A percentile compares a stretch with the other conserved stretches of the same genome.
These are phyloP conservation scores for Epizoanthus rinbou DNA, from an alignment of 92 coral and sea anemone species.

Conservation along the genomic window DNA sequence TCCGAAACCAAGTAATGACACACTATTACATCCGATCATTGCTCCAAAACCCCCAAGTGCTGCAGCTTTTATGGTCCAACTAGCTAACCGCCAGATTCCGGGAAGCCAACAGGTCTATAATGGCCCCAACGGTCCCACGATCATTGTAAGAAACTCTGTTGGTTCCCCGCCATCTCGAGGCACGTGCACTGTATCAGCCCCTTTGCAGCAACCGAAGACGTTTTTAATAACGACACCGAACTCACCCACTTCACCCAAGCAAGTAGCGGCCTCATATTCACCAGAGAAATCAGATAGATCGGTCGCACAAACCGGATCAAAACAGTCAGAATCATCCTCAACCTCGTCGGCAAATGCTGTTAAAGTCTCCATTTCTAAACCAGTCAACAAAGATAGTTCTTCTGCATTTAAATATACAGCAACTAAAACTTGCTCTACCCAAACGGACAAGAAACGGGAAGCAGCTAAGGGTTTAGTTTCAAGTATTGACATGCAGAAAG, in stretches of 20 bases:
- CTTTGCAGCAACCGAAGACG: conserved; percentile 12
- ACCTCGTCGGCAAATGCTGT: too few species aligned
- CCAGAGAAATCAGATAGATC: not conserved
- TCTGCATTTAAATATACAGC: not conserved
- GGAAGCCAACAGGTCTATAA: not conserved
- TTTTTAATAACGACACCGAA: not conserved
- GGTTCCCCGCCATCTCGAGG: not conserved
- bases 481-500: not conserved
- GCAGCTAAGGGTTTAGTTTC: not conserved
- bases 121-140: not conserved
- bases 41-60: not conserved
- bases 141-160: not conserved
- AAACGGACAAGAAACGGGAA: not conserved
- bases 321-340: not conserved
- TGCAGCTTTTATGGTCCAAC: not conserved
- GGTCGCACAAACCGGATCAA: not conserved
- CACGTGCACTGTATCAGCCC: not conserved
- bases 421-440: not conserved
- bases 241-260: conserved; percentile 4
- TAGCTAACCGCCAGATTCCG: not conserved
- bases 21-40: not conserved
- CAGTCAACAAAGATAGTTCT: not conserved
- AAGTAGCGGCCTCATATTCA: not conserved
- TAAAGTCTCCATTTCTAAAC: not conserved
- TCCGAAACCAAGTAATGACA: conserved; percentile 13